phyloP scores from a whole-genome alignment of 2,888 invertebrate species.

The Aporophyla nigra region DNA sequence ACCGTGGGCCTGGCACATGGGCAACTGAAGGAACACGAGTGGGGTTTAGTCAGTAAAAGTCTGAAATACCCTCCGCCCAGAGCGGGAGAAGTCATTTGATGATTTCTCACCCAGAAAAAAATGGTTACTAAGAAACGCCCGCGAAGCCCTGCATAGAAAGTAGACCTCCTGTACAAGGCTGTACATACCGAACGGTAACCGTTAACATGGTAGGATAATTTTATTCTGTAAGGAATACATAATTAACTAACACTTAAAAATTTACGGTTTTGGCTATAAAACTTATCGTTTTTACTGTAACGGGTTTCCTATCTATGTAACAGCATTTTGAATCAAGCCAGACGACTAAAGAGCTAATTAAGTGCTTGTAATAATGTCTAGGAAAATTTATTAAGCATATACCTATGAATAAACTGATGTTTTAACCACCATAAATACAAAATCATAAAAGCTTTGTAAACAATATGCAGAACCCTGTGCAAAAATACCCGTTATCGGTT shows the following conservation, averaged over 20 bases:
- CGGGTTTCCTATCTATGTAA: not conserved
- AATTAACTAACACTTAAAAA: slow-evolving; percentile 12
- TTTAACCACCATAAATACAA: slow-evolving; percentile 1
- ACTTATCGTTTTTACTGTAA: slow-evolving; percentile 17
- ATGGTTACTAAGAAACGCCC: too few relatives aligned
- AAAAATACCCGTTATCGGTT: slow-evolving; percentile 81
- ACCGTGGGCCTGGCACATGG: too few relatives aligned
- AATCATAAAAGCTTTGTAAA: slow-evolving; percentile 27
- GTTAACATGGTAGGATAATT: not conserved
- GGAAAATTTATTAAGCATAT: not conserved
- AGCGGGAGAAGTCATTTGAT: too few relatives aligned
- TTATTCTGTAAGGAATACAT: not conserved
- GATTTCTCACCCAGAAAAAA: too few relatives aligned
- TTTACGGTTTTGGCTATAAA: slow-evolving; percentile 6
- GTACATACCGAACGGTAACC: not conserved
- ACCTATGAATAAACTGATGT: not conserved
- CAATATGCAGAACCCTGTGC: slow-evolving; percentile 65
- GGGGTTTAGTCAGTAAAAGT: too few relatives aligned
- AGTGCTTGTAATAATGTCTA: not conserved
- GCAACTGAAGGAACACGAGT: too few relatives aligned
- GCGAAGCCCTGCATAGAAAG: too few relatives aligned
- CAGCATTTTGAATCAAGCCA: not conserved
- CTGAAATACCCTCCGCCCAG: too few relatives aligned
- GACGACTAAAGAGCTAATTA: not conserved
- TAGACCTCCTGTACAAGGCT: too few relatives aligned